Conservation (phyloP, 92 coral and sea anemone genomes). For the Metridium senile region DNA sequence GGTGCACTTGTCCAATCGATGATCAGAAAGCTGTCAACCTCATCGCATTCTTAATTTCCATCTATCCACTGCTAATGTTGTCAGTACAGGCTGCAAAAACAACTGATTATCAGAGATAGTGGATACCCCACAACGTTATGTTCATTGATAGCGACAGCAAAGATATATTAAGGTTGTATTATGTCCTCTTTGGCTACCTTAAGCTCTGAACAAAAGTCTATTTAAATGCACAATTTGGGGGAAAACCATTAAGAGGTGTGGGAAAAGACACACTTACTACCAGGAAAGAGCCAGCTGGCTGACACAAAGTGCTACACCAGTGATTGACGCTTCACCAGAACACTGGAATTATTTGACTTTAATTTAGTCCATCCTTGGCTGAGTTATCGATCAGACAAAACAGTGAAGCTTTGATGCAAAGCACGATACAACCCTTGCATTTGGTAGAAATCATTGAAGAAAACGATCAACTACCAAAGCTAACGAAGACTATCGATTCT, state of each 20-base stretch:
- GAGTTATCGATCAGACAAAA: background rate
- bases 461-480: too few species aligned
- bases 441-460: too few species aligned
- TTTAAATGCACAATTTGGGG: background rate
- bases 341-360: background rate
- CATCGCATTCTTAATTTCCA: too few species aligned
- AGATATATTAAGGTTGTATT: background rate
- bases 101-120: conserved; percentile 3
- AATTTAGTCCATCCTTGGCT: background rate
- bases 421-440: too few species aligned
- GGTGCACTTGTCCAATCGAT: background rate
- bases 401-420: too few species aligned
- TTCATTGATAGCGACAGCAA: background rate
- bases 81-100: background rate
- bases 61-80: background rate
- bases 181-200: background rate
- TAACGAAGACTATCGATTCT: too few species aligned
- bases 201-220: background rate
- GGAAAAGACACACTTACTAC: background rate
- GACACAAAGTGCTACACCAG: background rate
- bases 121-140: background rate
- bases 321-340: background rate
- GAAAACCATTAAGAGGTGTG: background rate
- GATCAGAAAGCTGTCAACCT: too few species aligned
- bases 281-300: background rate